Evolutionary conservation across 2,797 vertebrate species (phyloP).

Genomic region (Argya squamiceps): DNA sequence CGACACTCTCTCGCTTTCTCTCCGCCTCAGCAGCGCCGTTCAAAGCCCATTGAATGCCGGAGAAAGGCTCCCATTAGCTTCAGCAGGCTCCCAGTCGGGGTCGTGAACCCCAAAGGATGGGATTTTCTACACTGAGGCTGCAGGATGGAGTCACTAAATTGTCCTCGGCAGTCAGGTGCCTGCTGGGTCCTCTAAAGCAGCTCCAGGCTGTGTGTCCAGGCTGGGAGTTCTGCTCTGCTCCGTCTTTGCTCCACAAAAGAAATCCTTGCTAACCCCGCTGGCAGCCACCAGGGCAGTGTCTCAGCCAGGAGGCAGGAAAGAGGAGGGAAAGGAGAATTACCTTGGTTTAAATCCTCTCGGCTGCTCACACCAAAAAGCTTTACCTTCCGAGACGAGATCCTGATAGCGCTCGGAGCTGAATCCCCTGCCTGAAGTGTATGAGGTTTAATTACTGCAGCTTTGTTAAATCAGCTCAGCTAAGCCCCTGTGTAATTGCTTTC

Average conservation of each 20-base stretch:
- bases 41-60: neutral
- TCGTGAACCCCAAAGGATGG: accelerated
- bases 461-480: constrained; percentile 60
- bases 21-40: neutral
- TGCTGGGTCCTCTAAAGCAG: neutral
- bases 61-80: neutral
- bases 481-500: constrained; percentile 52
- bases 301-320: neutral
- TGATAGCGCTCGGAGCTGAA: neutral
- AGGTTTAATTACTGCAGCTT: constrained; percentile 66
- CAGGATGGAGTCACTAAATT: neutral
- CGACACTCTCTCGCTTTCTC: neutral
- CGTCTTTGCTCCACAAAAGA: neutral
- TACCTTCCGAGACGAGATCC: neutral
- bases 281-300: accelerated
- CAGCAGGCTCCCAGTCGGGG: neutral
- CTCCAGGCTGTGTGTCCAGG: neutral
- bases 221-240: neutral
- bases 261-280: neutral
- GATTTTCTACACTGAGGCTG: neutral
- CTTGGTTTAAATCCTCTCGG: constrained; percentile 11
- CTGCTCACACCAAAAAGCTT: neutral
- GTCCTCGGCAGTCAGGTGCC: neutral
- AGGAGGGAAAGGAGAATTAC: neutral
- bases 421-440: constrained; percentile 40